Evolutionary conservation across 1,140 invertebrate species (phyloP).

Genomic region (Macrosteles quadrilineatus): DNA sequence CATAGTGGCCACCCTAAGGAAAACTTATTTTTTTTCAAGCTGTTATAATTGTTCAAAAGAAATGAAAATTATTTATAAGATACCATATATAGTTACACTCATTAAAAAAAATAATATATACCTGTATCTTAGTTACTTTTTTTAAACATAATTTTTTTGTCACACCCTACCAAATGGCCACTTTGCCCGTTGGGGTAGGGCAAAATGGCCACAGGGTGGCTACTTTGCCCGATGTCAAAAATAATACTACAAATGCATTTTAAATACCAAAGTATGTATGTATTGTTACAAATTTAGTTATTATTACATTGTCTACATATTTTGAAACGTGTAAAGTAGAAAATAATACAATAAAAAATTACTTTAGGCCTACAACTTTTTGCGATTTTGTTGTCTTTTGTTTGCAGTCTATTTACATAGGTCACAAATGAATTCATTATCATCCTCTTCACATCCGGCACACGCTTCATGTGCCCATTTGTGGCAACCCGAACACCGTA

Average conservation of each 20-base stretch:
- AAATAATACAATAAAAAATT: neutral
- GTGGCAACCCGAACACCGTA: constrained; percentile 45
- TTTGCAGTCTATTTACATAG: constrained; percentile 12
- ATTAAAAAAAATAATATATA: neutral
- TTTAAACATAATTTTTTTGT: neutral
- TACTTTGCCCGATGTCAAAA: constrained; percentile 3
- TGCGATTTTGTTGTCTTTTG: neutral
- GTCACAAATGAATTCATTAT: constrained; percentile 11
- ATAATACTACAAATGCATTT: neutral
- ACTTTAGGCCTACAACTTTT: too few relatives aligned
- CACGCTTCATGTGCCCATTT: constrained; percentile 46
- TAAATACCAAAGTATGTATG: neutral
- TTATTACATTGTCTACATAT: neutral
- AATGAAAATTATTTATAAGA: neutral
- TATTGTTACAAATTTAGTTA: neutral
- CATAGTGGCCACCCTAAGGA: constrained; percentile 21
- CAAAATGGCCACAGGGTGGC: constrained; percentile 6
- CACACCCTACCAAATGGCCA: constrained; percentile 17
- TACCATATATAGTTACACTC: neutral
- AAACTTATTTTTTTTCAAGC: constrained; percentile 5
- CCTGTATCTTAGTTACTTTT: neutral
- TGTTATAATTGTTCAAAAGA: constrained; percentile 5
- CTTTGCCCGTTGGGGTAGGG: constrained; percentile 18
- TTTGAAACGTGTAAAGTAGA: neutral
- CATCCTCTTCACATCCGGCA: constrained; percentile 37